These are phyloP conservation scores for Pachydiplax longipennis DNA, from an alignment of 2,888 invertebrate genomes.

Conservation along the genomic window DNA sequence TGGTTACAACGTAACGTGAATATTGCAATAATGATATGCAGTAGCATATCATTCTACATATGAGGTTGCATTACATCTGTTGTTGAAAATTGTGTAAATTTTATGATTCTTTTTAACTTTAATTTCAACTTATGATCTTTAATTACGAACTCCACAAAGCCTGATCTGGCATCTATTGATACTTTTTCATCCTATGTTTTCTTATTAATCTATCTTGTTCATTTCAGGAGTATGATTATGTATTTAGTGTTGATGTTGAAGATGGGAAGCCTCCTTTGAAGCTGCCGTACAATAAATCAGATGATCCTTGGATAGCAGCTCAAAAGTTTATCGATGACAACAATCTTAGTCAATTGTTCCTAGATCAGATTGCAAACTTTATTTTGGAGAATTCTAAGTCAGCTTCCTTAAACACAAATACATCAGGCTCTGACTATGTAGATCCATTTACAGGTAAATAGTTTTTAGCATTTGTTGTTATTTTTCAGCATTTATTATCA, in stretches of 20 bases:
- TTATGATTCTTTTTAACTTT: too few relatives aligned
- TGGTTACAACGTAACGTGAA: too few relatives aligned
- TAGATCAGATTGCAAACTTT: constrained; percentile 91
- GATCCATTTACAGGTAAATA: constrained; percentile 73
- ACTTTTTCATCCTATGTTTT: too few relatives aligned
- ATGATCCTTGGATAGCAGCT: constrained; percentile 93
- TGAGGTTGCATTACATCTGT: too few relatives aligned
- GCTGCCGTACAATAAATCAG: constrained; percentile 86
- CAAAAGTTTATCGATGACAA: constrained; percentile 89
- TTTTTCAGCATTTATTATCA: too few relatives aligned
- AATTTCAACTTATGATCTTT: too few relatives aligned
- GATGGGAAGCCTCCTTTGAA: constrained; percentile 88
- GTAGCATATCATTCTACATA: too few relatives aligned
- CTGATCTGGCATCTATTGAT: too few relatives aligned
- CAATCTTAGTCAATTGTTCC: constrained; percentile 81
- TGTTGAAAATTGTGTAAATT: too few relatives aligned
- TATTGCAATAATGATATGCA: too few relatives aligned
- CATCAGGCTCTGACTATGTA: constrained; percentile 58
- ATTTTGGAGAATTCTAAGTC: constrained; percentile 78
- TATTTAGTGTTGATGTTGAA: constrained; percentile 94
- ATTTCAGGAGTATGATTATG: constrained; percentile 85
- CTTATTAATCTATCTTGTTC: background rate
- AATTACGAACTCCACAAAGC: too few relatives aligned
- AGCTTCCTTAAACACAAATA: constrained; percentile 39
- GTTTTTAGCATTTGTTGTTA: background rate